Base-by-base conservation (phyloP, 2,797 vertebrate genomes). In the Ctenochaetus hawaiiensis region DNA sequence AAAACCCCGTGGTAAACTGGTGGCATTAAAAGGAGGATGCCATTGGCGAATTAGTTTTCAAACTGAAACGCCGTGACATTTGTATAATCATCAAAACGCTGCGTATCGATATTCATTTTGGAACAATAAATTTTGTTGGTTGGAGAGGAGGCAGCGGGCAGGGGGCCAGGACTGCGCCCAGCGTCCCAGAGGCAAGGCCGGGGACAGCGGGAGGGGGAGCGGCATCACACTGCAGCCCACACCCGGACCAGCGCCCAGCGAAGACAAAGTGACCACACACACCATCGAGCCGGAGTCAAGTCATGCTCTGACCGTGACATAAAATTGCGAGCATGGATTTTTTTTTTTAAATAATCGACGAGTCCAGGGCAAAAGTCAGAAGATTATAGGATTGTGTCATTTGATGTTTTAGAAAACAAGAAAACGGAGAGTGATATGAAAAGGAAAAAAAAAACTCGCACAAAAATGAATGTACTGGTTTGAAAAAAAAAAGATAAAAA, bases 401-500 rank as follows among this genome's bases (percentile, higher is more conserved):
- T 44, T 77, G n/a, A 59, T 63, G 41, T 75, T 64, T 79, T 18
- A 60, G 17, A 56, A 65, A 70, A 53, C 43, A 65, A 59, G 53
- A 72, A 70, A 59, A 74, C 48, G 6, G 17, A 81, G 80, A 81
- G 64, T 72, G 67, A 84, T 71, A 49, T 48, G 34, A 52, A 67
- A 63, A 60, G 30, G 30, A 61, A 67, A 64, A 30, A 13, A n/a
- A 9, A 1, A 49, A 86, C 91, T 92, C 76, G 86, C 83, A 81
- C 61, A 83, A 89, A 94, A 92, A 94, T 17, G 77, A 95, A 92
- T 92, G 87, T 89, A 92, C 64, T 93, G 93, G 95, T 91, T 26
- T 26, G 26, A 2, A 26, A 16, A 53, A 53, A 44, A 49, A 87
- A 93, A 92, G 92, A 92, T 92, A 92, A 93, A 92, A 92, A 83